Evolutionary conservation across 2,888 invertebrate genomes (phyloP), one percentile per base, ranked within the genome.

Genomic region (Salpingus planirostris): DNA sequence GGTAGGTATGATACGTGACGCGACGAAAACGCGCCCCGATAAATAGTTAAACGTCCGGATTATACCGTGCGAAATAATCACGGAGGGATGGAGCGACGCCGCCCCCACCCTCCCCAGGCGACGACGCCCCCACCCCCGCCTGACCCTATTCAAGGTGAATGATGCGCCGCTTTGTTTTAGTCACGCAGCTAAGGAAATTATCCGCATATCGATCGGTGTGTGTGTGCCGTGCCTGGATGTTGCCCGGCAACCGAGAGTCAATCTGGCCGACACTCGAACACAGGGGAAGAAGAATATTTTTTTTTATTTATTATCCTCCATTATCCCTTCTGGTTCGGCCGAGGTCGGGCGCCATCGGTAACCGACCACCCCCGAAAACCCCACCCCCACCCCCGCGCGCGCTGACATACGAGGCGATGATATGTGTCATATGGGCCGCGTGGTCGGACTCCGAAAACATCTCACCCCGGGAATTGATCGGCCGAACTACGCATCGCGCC

Each of bases 401-500:
- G 52, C 56, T 59, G 61, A 52, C 60, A 56, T 53, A 49, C 52
- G 55, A 67, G 68, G 70, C 73, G 74, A 74, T 72, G 75, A 76
- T 76, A n/a, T n/a, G n/a, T n/a, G 76, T 76, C 76, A 76, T 76
- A 76, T 76, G 73, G 74, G 73, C 73, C 76, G 75, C 75, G 76
- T 75, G 76, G 76, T 76, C 72, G 73, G 76, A 76, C 75, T 76
- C 70, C 73, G 71, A 76, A 76, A n/a, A n/a, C n/a, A n/a, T n/a
- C n/a, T n/a, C n/a, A n/a, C n/a, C n/a, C n/a, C n/a, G n/a, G n/a
- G n/a, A n/a, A n/a, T n/a, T n/a, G n/a, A n/a, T n/a, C n/a, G n/a
- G n/a, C n/a, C n/a, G n/a, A n/a, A n/a, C n/a, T n/a, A n/a, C n/a
- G n/a, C n/a, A n/a, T n/a, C n/a, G n/a, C n/a, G n/a, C n/a, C n/a